Percentiles rank a stretch among this genome's conserved stretches.
Conservation (phyloP, 2,888 invertebrate genomes). For the Acrobasis repandana region DNA sequence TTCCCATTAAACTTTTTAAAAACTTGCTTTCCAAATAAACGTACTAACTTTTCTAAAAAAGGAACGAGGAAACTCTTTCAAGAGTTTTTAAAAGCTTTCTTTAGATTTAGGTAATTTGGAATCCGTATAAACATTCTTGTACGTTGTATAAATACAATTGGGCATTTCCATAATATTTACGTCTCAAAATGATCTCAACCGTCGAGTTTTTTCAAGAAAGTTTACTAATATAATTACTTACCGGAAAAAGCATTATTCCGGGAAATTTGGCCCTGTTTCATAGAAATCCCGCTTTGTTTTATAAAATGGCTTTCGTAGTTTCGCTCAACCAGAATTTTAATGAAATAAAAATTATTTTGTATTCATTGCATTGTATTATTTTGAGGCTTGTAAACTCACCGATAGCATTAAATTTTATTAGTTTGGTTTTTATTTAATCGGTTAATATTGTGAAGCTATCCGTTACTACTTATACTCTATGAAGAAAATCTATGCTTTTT, state of each 20-base stretch:
- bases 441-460: background rate
- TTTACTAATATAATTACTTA: too few species aligned
- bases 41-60: too few species aligned
- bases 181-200: constrained; percentile 2
- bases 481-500: too few species aligned
- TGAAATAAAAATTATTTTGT: background rate
- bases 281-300: too few species aligned
- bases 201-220: background rate
- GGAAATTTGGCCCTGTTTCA: too few species aligned
- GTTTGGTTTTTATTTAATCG: constrained; percentile 18
- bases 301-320: background rate
- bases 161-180: constrained; percentile 3
- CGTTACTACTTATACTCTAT: background rate
- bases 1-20: background rate
- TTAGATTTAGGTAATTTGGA: too few species aligned
- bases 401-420: constrained; percentile 26
- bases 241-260: too few species aligned
- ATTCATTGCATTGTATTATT: constrained; percentile 21
- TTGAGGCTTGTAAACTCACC: constrained; percentile 35
- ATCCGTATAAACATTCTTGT: too few species aligned
- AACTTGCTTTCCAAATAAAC: too few species aligned
- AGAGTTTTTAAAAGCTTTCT: too few species aligned
- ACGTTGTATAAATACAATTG: background rate
- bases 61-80: too few species aligned
- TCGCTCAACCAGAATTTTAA: background rate